phyloP scores from a whole-genome alignment of 2,113 vertebrate species.

The Cryptoleucopteryx plumbea region DNA sequence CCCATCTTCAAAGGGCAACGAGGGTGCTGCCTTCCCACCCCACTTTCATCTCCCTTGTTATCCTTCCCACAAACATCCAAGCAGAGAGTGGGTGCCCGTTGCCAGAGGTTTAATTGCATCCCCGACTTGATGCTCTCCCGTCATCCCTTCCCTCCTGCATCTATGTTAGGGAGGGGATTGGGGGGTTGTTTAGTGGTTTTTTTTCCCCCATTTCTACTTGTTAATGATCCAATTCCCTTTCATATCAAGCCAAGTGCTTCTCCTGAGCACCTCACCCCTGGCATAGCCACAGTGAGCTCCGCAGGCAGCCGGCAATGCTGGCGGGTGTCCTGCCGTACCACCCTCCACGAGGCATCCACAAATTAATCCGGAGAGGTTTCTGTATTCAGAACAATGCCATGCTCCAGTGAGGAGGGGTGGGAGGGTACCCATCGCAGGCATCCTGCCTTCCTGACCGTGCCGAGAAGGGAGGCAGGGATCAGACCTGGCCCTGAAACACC shows the following conservation, averaged over 20 bases:
- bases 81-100: background rate
- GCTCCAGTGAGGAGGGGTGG: background rate
- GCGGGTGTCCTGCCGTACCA: fast-evolving
- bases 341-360: background rate
- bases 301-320: background rate
- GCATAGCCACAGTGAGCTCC: background rate
- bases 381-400: fast-evolving
- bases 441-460: background rate
- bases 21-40: background rate
- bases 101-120: background rate
- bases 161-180: background rate
- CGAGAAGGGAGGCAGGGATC: background rate
- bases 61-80: background rate
- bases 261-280: background rate
- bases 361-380: background rate
- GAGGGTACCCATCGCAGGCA: background rate
- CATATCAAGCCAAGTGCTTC: background rate
- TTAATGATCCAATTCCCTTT: background rate
- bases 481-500: fast-evolving
- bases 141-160: background rate
- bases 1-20: background rate
- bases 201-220: background rate
- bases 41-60: background rate
- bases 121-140: background rate
- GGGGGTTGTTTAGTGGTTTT: background rate